Base-by-base conservation (phyloP, 2,113 vertebrate genomes). In the Ammodytes marinus region DNA sequence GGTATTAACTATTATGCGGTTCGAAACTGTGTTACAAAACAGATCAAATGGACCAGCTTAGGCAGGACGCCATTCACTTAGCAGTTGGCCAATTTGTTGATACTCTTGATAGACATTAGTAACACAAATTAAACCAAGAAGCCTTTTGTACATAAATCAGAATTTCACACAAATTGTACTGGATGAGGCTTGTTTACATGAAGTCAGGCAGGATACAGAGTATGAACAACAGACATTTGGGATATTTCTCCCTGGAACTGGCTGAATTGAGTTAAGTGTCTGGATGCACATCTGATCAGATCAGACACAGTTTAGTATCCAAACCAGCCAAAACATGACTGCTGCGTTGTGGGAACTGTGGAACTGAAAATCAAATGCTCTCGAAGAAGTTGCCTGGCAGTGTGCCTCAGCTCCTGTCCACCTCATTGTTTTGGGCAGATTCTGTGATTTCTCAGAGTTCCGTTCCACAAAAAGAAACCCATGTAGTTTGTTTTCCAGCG, bases 401-500 rank as follows among this genome's bases (percentile, higher is more conserved):
- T 19, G 66, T 66, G 82, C 73, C 74, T 59, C 42, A 4, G 40
- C 53, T 83, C 59, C 55, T 35, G 19, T 43, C 71, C 65, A 55
- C n/a, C n/a, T 49, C 61, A 85, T 89, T 86, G 69, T 84, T 86
- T 84, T 82, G 49, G 54, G 37, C 68, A 80, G 61, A 88, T 69
- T 80, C 61, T 79, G 55, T 67, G 47, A 78, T 77, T 90, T 42
- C 37, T 82, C 55, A 58, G 42, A 45, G 54, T 43, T 57, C 68
- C 2, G 43, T 19, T 67, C 88, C 55, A 15, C 6, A 43, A 3
- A 53, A n/a, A 64, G 37, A 72, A 64, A 82, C 19, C 9, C 11
- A 8, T 52, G 8, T 42, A 39, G 49, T 84, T 65, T 76, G 69
- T 64, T 63, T 71, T 42, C 72, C 69, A 80, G 11, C 4, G 60